Evolutionary conservation across 2,797 vertebrate species (phyloP), one percentile per base, ranked within the genome.

Genomic region (Meriones psammophilus): DNA sequence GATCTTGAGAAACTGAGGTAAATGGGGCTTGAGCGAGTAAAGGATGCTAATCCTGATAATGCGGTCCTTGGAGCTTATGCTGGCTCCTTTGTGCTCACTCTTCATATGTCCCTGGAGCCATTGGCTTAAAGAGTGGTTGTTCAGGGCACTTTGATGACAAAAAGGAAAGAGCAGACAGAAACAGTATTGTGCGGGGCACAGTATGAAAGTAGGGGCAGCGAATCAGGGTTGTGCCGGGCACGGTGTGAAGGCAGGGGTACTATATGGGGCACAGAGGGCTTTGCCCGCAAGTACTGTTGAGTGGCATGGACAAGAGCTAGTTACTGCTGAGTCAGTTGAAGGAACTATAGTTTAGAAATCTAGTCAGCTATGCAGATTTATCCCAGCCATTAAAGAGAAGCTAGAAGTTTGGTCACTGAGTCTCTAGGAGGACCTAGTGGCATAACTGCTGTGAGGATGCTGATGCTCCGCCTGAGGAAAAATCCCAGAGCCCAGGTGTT

Each of bases 21-120:
- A 2, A 14, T 30, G 0, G 20, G 4, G 0, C 15, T 17, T 0
- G 60, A n/a, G 22, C n/a, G 60, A 42, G 18, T 13, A 1, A 71
- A 24, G 10, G 8, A 0, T 1, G 0, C 15, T 3, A 33, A 17
- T 3, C 0, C 0, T 10, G 18, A 4, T 9, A 6, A 30, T 1
- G 1, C 5, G 8, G 17, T 9, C 8, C 5, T 17, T 3, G 13
- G 26, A 62, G 0, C 8, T 15, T 0, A 22, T 2, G 13, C n/a
- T 22, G 8, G 8, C 33, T 22, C 0, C 4, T 22, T 28, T 2
- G 0, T 18, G 18, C 8, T 20, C 36, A 26, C 0, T n/a, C n/a
- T 50, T 24, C 5, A 1, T 30, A 26, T 22, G 24, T 14, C 36
- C 12, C 13, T 50, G n/a, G 30, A 64, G 18, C 28, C 42, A 64